Base-by-base conservation (phyloP, 2,888 invertebrate genomes). In the Scaptomyza cyrtandrae region DNA sequence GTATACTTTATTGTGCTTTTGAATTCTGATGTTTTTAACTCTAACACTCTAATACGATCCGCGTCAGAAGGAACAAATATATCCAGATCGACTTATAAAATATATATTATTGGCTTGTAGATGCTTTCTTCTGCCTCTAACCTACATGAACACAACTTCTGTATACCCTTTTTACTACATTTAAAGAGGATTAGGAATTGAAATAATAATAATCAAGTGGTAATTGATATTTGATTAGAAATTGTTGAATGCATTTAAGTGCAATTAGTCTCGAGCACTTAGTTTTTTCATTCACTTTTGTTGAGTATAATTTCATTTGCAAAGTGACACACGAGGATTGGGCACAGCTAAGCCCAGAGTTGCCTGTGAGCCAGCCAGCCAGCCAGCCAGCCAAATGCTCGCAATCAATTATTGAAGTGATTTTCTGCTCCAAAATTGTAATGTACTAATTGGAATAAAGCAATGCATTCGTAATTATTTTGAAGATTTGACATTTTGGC, bases 201-300 rank as follows among this genome's bases (percentile, higher is more conserved):
- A n/a, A 37, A 37, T 50, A 31, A 48, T 50, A 39, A 14, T 27
- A 10, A 57, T 39, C 49, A 46, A 33, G n/a, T 16, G 14, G 33
- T 55, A 55, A 49, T 59, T 58, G 19, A 43, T 44, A 58, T 62
- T 65, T 62, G 57, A 58, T 53, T 52, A 31, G 29, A 39, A 13
- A 13, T 41, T 48, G 35, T 54, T 48, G 39, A 9, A 13, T 10
- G 6, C 31, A 19, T 14, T 27, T 11, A 55, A 14, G 37, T 53
- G 33, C 27, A 57, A 49, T 44, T 53, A 24, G 33, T 7, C 11
- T 33, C 6, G 3, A 19, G 16, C 49, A 19, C 3, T 49, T 13
- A 1, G 6, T 13, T 35, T 29, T 3, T 37, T 19, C 24, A 24
- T 13, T 13, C 19, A 11, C 33, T n/a, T 10, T 33, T 49, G 9